Evolutionary conservation across 2,113 vertebrate genomes (phyloP), one percentile per base, ranked within the genome.

Genomic region (Regulus satrapa): DNA sequence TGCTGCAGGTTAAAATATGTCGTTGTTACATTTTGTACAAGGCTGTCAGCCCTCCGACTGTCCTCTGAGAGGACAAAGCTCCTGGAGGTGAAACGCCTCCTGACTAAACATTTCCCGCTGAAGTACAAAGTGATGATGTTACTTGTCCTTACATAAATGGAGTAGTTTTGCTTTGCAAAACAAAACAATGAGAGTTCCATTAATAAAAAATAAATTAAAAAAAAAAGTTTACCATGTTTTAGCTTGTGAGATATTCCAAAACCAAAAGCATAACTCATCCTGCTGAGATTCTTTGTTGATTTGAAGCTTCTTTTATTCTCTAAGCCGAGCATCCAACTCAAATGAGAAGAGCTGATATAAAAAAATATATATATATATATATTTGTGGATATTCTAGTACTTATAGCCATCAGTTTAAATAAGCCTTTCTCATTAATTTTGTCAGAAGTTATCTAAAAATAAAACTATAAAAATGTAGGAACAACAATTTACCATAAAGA

Each of bases 11-110:
- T 91, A 94, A 86, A 92, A 75, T 84, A 58, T 1, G 3, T 40
- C n/a, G 40, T 14, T 77, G 75, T 43, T 88, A 73, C 18, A 36
- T 90, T 85, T 87, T 2, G 1, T 56, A 45, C 45, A 81, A 78
- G 76, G 56, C 55, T 86, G 46, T 32, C 55, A 84, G 71, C 45
- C 0, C 0, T 41, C 0, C 0, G 12, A 74, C 59, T 0, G 0
- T 77, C 72, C 59, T 78, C 36, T 18, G 25, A 71, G 34, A 79
- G 76, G 76, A 72, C 45, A 18, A 16, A 43, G 31, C 61, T 92
- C 69, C 52, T 45, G 58, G 58, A 94, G 59, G 69, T 94, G 76
- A 88, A 92, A 67, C 1, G 14, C 41, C 66, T 95, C 71, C 87
- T 78, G 78, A 85, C 58, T 55, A 79, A 94, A 83, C 76, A 73